A percentile compares a stretch with the other conserved stretches of the same genome.
Evolutionary conservation across 2,797 vertebrate species (phyloP).

Genomic region (Danio tinwini): DNA sequence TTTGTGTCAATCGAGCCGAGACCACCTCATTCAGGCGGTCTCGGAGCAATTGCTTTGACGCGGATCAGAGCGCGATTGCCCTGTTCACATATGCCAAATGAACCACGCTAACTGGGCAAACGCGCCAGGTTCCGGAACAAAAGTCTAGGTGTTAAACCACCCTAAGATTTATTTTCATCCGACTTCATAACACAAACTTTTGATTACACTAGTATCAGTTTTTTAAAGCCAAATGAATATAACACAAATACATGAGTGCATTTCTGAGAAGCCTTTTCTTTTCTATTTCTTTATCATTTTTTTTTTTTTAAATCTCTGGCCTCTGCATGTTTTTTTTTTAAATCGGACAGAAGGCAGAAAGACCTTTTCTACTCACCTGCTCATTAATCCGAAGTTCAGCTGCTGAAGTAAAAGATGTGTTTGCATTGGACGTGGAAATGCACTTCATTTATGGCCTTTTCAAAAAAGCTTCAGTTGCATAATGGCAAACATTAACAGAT

Average conservation of each 20-base stretch:
- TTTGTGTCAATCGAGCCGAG: no score
- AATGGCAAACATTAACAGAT: conserved; percentile 26
- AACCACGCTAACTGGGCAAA: no score
- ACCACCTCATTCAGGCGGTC: no score
- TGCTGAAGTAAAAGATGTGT: conserved; percentile 9
- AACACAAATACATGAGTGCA: background rate
- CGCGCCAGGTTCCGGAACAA: no score
- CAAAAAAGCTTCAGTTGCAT: conserved; percentile 7
- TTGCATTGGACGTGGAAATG: background rate
- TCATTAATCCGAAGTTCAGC: background rate
- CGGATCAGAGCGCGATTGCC: no score
- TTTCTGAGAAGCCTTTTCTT: background rate
- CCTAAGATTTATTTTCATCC: background rate
- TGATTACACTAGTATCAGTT: background rate
- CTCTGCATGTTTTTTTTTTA: background rate
- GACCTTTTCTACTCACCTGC: background rate
- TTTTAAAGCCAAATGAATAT: background rate
- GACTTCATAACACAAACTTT: background rate
- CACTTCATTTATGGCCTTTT: background rate
- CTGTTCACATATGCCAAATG: no score
- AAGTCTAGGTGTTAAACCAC: no score
- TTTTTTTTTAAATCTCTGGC: background rate
- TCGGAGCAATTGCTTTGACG: no score
- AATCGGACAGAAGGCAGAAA: background rate
- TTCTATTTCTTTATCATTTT: background rate